A percentile compares a stretch with the other conserved stretches of the same genome.
These are phyloP conservation scores for Parnassius orleans DNA, from an alignment of 2,888 invertebrate genomes.

Conservation along the genomic window DNA sequence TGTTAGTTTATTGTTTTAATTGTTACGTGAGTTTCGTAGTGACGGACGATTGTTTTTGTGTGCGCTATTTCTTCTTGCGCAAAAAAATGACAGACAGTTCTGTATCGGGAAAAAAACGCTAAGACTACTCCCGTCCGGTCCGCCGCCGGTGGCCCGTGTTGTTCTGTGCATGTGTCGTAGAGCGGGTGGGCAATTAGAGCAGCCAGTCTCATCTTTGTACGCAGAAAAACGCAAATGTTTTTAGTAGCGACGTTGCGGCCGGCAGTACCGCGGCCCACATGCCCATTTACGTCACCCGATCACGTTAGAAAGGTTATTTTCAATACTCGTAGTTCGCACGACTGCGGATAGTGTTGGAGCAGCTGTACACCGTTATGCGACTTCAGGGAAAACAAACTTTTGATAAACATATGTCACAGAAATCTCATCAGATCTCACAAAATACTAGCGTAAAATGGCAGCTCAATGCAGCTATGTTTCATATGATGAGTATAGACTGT, in stretches of 20 bases:
- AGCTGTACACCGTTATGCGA: background rate
- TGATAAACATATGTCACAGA: background rate
- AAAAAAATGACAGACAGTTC: no score
- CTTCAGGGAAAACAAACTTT: background rate
- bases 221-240: conserved; percentile 1
- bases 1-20: no score
- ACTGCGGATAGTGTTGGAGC: background rate
- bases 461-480: no score
- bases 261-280: background rate
- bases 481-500: no score
- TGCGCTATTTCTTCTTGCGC: no score
- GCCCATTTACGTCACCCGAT: background rate
- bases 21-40: no score
- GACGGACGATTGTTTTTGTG: no score
- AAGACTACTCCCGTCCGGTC: no score
- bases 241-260: background rate
- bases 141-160: no score
- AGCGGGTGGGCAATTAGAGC: background rate
- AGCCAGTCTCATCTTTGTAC: background rate
- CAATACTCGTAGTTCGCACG: background rate
- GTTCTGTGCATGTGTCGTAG: background rate
- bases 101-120: no score
- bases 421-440: no score
- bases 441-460: no score
- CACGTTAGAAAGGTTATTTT: conserved; percentile 2